phyloP scores from a whole-genome alignment of 2,888 invertebrate species.

The Dolichopus griseipennis region DNA sequence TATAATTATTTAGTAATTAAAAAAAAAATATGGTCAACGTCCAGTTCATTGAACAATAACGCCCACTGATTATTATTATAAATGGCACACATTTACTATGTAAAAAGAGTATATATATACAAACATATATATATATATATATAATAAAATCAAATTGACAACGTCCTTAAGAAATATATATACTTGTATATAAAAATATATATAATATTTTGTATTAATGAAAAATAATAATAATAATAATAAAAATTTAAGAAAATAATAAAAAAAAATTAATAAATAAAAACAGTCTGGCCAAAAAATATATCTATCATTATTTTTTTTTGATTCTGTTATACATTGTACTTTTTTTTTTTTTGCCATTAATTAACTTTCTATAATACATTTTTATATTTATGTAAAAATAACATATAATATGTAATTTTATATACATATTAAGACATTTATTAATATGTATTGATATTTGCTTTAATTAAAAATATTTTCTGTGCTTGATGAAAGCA shows the following conservation, averaged over 20 bases:
- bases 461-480: too few species aligned
- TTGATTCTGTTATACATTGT: too few species aligned
- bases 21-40: background rate
- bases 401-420: too few species aligned
- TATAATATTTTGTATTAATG: too few species aligned
- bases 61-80: background rate
- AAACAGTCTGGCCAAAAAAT: background rate
- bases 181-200: background rate
- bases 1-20: background rate
- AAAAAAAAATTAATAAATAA: background rate
- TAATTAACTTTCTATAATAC: too few species aligned
- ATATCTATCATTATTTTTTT: background rate
- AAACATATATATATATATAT: too few species aligned
- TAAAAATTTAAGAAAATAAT: background rate
- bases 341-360: too few species aligned
- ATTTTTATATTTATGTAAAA: too few species aligned
- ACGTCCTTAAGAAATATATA: background rate
- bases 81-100: background rate
- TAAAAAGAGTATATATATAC: background rate
- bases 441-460: too few species aligned
- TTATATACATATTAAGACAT: too few species aligned
- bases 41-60: slow-evolving; percentile 1
- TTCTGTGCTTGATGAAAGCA: too few species aligned
- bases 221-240: background rate
- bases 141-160: background rate